Evolutionary conservation across 2,888 invertebrate genomes (phyloP), one percentile per base, ranked within the genome.

Genomic region (Girardia tigrina): DNA sequence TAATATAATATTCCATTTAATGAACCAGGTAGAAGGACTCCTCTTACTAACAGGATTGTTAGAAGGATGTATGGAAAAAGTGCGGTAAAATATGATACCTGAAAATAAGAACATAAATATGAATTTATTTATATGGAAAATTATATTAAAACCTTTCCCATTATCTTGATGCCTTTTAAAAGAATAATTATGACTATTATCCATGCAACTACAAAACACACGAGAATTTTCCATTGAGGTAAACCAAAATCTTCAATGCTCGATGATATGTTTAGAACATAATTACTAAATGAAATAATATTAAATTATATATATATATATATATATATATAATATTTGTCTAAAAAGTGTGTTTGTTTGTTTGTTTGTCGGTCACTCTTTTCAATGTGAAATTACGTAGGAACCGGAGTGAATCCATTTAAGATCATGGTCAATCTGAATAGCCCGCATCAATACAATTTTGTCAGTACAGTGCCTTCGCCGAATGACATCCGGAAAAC

Each of bases 1-100:
- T 91, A 91, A 82, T 89, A 90, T 1, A 89, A 81, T 76, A 91
- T 89, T 0, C 91, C 91, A 42, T 89, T 88, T 0, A 87, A 86
- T 6, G 91, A 90, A 16, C 91, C 91, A 0, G 90, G 90, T 74
- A 91, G 85, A 0, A 90, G 89, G 1, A 90, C 89, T 0, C 90
- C 90, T 0, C 91, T 88, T 78, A 90, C 87, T 80, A 91, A 89
- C 75, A 91, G 85, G 79, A 90, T 82, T 1, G 83, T 82, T 75
- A 86, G 78, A 81, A 86, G 84, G 28, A 86, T 78, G 79, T 85
- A 86, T 0, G 86, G 86, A 76, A 85, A 82, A 26, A 85, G 80
- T 0, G 85, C 85, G 0, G 85, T 83, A 72, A 86, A 83, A 79
- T 86, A 86, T 20, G 85, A 84, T 72, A 85, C 84, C 85, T 85